These are phyloP conservation scores for Drosophila multiciliata DNA, from an alignment of 2,888 invertebrate species.

Conservation along the genomic window DNA sequence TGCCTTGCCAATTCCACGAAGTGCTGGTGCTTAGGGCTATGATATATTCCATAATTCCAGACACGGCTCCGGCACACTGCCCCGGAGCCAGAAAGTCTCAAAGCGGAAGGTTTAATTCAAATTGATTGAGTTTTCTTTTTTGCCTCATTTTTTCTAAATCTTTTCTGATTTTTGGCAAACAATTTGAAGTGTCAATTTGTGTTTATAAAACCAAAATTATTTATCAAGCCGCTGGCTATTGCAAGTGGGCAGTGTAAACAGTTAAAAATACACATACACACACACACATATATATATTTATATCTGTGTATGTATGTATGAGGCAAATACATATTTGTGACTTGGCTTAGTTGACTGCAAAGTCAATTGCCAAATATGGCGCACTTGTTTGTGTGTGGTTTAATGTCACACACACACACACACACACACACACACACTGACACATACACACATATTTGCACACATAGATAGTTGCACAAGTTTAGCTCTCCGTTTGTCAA, in stretches of 20 bases:
- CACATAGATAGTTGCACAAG: slow-evolving; percentile 49
- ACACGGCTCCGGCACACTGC: slow-evolving; percentile 12
- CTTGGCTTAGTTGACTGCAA: slow-evolving; percentile 71
- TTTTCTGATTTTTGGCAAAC: slow-evolving; percentile 60
- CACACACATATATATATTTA: background rate
- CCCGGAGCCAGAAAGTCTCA: slow-evolving; percentile 48
- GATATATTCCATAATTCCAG: slow-evolving; percentile 50
- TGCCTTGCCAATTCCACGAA: slow-evolving; percentile 65
- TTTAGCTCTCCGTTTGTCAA: slow-evolving; percentile 73
- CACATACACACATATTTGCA: slow-evolving; percentile 33
- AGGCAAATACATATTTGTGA: slow-evolving; percentile 52
- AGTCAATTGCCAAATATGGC: slow-evolving; percentile 83
- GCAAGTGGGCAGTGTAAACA: slow-evolving; percentile 73
- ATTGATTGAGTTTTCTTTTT: slow-evolving; percentile 58
- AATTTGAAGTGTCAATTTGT: slow-evolving; percentile 77
- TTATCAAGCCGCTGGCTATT: slow-evolving; percentile 67
- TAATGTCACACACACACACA: slow-evolving; percentile 70
- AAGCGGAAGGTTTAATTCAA: slow-evolving; percentile 62
- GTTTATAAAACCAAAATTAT: slow-evolving; percentile 75
- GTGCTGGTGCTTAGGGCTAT: slow-evolving; percentile 54
- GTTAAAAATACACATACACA: slow-evolving; percentile 46
- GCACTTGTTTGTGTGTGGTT: slow-evolving; percentile 73
- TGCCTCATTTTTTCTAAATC: slow-evolving; percentile 11
- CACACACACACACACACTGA: slow-evolving; percentile 45
- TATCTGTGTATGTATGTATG: slow-evolving; percentile 35